Base-by-base conservation (phyloP, 2,113 vertebrate species). In the Corvus hawaiiensis region DNA sequence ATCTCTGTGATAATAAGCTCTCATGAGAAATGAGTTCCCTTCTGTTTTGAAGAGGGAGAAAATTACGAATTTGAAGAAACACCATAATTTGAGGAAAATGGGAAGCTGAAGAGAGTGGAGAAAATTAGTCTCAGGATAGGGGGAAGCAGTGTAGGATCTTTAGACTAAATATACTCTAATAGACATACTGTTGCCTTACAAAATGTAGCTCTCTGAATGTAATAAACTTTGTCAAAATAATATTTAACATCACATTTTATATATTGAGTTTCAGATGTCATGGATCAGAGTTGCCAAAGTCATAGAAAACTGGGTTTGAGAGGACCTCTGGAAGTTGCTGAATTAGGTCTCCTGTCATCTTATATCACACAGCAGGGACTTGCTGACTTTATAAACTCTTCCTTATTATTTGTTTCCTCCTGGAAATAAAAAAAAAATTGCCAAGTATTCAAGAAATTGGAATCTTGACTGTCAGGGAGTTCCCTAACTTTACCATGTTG, bases 1-100 rank as follows among this genome's bases (percentile, higher is more conserved):
- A 87, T 89, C 63, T 93, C 54, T 69, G 79, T 62, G 58, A 77
- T 89, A 89, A 89, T 73, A 76, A 93, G 41, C 41, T 79, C 49
- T 83, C 46, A 6, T 30, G 63, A 87, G 76, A 86, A 92, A 67
- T 76, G 3, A 84, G 27, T 87, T 92, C 46, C 55, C 46, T 56
- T 84, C 63, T 84, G 84, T 52, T 93, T 73, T 64, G 83, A 88
- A 81, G 84, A 90, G 92, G 74, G 68, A 89, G 90, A 73, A 89
- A 61, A 91, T 87, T 69, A 44, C 46, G 32, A 30, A 64, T 84
- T 56, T 52, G 90, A 56, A 43, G 48, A 55, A 92, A 85, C 48
- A 7, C 51, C 55, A 5, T 67, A 48, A 46, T 80, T 68, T 84
- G 58, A 93, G 68, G 68, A 77, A 77, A 89, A 91, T 37, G 30